Evolutionary conservation across 2,888 invertebrate species (phyloP).

Genomic region (Pseudococcus jackbeardsleyi): DNA sequence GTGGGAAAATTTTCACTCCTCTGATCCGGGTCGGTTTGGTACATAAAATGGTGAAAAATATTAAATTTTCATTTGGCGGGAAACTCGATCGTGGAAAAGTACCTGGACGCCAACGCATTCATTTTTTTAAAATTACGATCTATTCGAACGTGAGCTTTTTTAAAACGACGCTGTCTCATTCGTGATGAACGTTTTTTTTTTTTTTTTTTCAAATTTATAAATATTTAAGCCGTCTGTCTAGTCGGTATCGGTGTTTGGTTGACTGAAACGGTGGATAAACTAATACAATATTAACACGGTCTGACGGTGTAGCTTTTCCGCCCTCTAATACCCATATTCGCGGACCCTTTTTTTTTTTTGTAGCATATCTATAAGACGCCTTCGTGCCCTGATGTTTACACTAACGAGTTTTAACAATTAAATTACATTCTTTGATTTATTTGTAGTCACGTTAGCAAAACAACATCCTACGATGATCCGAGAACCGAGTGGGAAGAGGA

Average conservation of each 20-base stretch:
- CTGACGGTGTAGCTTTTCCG: background rate
- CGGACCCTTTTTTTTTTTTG: background rate
- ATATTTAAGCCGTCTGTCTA: background rate
- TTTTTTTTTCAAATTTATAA: background rate
- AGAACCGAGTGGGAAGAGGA: slow-evolving; percentile 76
- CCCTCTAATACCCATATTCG: background rate
- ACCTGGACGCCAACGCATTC: background rate
- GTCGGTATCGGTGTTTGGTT: background rate
- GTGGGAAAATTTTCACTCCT: background rate
- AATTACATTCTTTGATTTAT: slow-evolving; percentile 35
- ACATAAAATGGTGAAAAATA: background rate
- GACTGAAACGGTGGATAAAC: background rate
- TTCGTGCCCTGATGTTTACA: background rate
- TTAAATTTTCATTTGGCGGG: background rate
- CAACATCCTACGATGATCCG: slow-evolving; percentile 93
- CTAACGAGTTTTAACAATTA: slow-evolving; percentile 20
- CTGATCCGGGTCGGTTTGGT: background rate
- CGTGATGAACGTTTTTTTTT: background rate
- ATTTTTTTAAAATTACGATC: background rate
- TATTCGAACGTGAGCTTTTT: background rate
- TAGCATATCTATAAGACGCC: background rate
- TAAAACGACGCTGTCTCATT: background rate
- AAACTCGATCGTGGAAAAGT: background rate
- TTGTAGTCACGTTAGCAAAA: slow-evolving; percentile 84
- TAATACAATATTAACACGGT: slow-evolving; percentile 7